phyloP scores from a whole-genome alignment of 2,113 vertebrate genomes.

The Felis catus region DNA sequence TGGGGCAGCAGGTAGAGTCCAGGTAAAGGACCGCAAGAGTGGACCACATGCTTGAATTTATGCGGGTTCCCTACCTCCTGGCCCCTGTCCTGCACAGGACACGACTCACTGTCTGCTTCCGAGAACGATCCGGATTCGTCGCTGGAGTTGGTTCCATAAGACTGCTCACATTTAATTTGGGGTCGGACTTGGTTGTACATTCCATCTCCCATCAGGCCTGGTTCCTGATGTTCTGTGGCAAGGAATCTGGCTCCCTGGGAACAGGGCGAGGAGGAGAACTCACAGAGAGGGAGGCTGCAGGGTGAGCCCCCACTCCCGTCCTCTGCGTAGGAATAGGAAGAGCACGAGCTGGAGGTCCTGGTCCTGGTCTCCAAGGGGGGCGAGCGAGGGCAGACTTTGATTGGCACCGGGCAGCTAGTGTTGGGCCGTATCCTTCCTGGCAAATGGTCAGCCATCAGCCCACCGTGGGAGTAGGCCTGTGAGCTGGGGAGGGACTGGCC shows the following conservation, averaged over 20 bases:
- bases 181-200: constrained; percentile 93
- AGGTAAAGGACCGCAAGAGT: constrained; percentile 66
- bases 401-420: constrained; percentile 99
- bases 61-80: constrained; percentile 93
- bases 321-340: constrained; percentile 98
- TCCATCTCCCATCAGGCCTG: constrained; percentile 89
- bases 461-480: constrained; percentile 92
- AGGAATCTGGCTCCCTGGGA: constrained; percentile 95
- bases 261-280: constrained; percentile 98
- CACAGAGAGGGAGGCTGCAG: constrained; percentile 97
- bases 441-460: constrained; percentile 88
- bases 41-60: constrained; percentile 80
- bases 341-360: constrained; percentile 98
- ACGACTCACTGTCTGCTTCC: constrained; percentile 99
- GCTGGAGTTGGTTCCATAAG: constrained; percentile 99
- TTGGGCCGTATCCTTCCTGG: constrained; percentile 94
- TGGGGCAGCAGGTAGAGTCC: neutral
- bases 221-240: constrained; percentile 93
- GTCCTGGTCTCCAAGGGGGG: constrained; percentile 97
- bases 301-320: constrained; percentile 97
- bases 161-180: constrained; percentile 99
- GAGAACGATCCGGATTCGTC: constrained; percentile 99
- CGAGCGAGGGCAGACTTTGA: constrained; percentile 98
- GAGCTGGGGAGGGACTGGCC: constrained; percentile 96
- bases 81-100: constrained; percentile 95